These are phyloP conservation scores for Eudorcas thomsonii DNA, from an alignment of 2,113 vertebrate genomes.

Conservation along the genomic window DNA sequence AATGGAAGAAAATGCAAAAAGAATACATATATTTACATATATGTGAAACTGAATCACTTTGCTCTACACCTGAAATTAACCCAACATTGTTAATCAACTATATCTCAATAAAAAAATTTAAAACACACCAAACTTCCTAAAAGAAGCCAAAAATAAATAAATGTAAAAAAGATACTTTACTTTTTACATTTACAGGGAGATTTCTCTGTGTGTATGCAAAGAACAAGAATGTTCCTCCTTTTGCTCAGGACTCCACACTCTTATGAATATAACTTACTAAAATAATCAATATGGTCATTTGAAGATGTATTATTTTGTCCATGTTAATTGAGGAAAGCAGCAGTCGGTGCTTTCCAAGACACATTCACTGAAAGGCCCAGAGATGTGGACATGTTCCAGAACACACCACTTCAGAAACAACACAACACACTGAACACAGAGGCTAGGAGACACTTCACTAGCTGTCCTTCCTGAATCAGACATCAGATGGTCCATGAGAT, in stretches of 20 bases:
- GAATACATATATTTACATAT: neutral
- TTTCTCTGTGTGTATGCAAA: neutral
- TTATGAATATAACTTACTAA: neutral
- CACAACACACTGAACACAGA: neutral
- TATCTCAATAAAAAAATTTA: neutral
- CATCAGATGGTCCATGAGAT: neutral
- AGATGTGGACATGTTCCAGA: neutral
- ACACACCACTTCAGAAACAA: neutral
- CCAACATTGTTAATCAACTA: neutral
- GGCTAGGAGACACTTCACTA: neutral
- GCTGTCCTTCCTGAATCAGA: neutral
- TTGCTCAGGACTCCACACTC: neutral
- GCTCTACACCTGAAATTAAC: neutral
- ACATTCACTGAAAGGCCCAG: neutral
- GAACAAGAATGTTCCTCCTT: neutral
- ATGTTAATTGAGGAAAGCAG: neutral
- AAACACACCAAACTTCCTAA: neutral
- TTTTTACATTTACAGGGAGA: neutral
- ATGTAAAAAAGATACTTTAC: neutral
- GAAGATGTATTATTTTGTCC: neutral
- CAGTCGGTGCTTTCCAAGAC: no score
- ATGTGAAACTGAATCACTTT: neutral
- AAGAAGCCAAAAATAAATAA: neutral
- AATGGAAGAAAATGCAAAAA: neutral
- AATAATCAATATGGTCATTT: neutral